phyloP scores from a whole-genome alignment of 2,797 vertebrate genomes.

The Gallirallus australis region DNA sequence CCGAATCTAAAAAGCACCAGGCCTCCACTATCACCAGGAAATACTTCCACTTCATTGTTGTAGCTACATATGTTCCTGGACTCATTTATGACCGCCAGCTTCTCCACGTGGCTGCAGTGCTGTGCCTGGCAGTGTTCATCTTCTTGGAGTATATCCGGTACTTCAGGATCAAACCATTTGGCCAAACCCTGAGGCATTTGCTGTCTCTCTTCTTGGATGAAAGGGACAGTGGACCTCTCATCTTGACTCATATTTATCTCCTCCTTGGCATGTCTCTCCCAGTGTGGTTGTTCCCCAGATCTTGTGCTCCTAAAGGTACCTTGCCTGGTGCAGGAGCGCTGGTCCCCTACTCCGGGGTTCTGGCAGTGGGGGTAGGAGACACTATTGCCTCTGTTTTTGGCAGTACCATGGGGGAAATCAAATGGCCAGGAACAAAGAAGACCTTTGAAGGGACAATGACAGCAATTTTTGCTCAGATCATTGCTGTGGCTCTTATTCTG shows the following conservation, averaged over 20 bases:
- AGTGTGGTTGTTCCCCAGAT: conserved; percentile 91
- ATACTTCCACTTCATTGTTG: conserved; percentile 95
- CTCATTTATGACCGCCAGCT: conserved; percentile 91
- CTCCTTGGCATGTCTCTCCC: conserved; percentile 95
- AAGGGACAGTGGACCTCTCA: conserved; percentile 93
- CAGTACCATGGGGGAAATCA: conserved; percentile 93
- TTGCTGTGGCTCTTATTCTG: conserved; percentile 92
- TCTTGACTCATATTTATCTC: conserved; percentile 95
- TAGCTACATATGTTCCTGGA: conserved; percentile 92
- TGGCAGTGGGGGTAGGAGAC: conserved; percentile 95
- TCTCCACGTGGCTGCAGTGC: conserved; percentile 89
- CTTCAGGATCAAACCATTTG: conserved; percentile 92
- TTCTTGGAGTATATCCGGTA: conserved; percentile 93
- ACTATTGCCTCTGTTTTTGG: conserved; percentile 93
- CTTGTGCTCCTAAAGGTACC: conserved; percentile 87
- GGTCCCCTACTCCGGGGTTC: conserved; percentile 91
- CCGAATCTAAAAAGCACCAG: conserved; percentile 91
- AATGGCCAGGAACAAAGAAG: conserved; percentile 97
- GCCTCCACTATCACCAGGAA: conserved; percentile 91
- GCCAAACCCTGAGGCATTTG: conserved; percentile 87
- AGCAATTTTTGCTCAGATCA: conserved; percentile 95
- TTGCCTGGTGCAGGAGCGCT: conserved; percentile 86
- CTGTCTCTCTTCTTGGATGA: conserved; percentile 95
- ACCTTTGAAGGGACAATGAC: conserved; percentile 96
- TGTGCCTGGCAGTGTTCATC: conserved; percentile 88